Conservation (phyloP, 2,888 invertebrate genomes). For the Eilema sororculum region DNA sequence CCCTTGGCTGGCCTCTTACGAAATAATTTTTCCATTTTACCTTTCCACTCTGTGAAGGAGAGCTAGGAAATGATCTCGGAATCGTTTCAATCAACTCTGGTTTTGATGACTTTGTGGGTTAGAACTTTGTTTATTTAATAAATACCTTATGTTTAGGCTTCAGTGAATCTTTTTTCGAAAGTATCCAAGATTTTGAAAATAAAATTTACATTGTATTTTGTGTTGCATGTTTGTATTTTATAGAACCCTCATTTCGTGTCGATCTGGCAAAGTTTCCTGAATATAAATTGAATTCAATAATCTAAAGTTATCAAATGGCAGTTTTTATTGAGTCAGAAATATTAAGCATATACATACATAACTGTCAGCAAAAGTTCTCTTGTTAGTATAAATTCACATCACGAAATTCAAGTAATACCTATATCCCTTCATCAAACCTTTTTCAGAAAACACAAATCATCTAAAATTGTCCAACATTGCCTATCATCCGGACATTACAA, state of each 20-base stretch:
- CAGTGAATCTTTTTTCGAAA: no score
- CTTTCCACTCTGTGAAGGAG: background rate
- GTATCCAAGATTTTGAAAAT: no score
- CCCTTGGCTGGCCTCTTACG: background rate
- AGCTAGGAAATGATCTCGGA: background rate
- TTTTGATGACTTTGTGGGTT: conserved; percentile 1
- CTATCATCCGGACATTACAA: conserved; percentile 38
- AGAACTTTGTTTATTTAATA: background rate
- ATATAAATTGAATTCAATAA: no score
- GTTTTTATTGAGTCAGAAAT: no score
- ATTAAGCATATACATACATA: no score
- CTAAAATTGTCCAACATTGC: conserved; percentile 21
- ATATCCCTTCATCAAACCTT: conserved; percentile 14
- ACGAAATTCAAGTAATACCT: background rate
- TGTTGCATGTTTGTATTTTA: no score
- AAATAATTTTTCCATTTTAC: background rate
- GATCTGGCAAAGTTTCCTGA: no score
- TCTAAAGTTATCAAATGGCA: no score
- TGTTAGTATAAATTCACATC: background rate
- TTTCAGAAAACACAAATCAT: conserved; percentile 22
- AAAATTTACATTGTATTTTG: no score
- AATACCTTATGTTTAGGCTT: background rate
- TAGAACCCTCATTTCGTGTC: no score
- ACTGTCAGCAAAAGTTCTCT: background rate
- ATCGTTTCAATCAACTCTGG: background rate